Percentiles rank a stretch among this genome's conserved stretches.
phyloP scores from a whole-genome alignment of 2,113 vertebrate genomes.

The Hypanus sabinus region DNA sequence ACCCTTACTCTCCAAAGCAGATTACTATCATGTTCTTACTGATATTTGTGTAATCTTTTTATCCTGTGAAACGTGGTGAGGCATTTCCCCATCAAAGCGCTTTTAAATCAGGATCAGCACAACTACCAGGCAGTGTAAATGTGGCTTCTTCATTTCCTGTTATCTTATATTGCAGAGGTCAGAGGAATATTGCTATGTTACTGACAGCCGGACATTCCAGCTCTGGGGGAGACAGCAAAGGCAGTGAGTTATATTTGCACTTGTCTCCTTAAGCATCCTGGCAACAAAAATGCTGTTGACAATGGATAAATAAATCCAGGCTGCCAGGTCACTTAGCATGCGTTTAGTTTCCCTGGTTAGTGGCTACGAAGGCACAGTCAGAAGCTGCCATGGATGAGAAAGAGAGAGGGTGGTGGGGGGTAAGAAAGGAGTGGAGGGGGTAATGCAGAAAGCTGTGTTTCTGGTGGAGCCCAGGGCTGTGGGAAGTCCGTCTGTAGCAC shows the following conservation, averaged over 20 bases:
- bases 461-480: not conserved
- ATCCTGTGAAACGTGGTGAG: not conserved
- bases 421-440: not conserved
- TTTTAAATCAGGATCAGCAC: not conserved
- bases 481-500: not conserved
- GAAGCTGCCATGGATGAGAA: not conserved
- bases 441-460: not conserved
- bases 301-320: not conserved
- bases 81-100: not conserved
- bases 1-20: too few species aligned
- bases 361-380: not conserved
- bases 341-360: not conserved
- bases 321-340: not conserved
- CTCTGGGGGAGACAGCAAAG: not conserved
- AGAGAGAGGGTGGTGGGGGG: not conserved
- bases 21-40: too few species aligned
- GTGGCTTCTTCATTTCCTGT: not conserved
- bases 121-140: not conserved
- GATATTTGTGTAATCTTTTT: not conserved
- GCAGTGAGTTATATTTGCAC: not conserved
- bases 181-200: not conserved
- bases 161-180: not conserved
- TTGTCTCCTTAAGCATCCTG: not conserved
- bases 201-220: not conserved
- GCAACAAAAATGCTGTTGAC: not conserved